Conservation (phyloP, 2,113 vertebrate genomes). For the Blennius ocellaris region DNA sequence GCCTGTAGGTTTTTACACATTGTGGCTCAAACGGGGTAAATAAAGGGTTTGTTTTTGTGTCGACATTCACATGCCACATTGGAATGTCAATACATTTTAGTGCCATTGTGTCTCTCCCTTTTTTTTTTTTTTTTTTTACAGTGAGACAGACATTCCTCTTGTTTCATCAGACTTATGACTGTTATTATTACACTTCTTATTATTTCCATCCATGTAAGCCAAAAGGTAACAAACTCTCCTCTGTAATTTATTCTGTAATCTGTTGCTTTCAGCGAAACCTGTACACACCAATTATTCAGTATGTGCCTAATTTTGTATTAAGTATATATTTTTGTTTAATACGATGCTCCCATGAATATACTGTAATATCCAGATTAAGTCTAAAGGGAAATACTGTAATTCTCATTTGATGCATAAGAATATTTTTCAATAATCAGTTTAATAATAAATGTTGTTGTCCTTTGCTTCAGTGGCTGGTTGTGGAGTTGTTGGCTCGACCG, state of each 20-base stretch:
- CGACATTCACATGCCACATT: not conserved
- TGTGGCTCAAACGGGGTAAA: not conserved
- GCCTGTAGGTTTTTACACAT: not conserved
- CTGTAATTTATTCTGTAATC: slow-evolving; percentile 51
- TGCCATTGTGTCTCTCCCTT: slow-evolving; percentile 48
- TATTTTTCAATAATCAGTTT: slow-evolving; percentile 52
- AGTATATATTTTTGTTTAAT: slow-evolving; percentile 74
- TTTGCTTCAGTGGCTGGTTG: slow-evolving; percentile 47
- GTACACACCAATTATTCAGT: slow-evolving; percentile 28
- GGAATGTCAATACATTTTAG: slow-evolving; percentile 18
- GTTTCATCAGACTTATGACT: not conserved
- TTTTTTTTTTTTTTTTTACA: not conserved
- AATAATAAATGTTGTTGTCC: slow-evolving; percentile 69
- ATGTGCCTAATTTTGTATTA: slow-evolving; percentile 82
- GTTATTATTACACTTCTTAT: not conserved
- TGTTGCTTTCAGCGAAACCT: slow-evolving; percentile 34
- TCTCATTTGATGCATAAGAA: slow-evolving; percentile 18
- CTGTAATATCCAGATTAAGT: slow-evolving; percentile 44
- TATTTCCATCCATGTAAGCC: slow-evolving; percentile 33
- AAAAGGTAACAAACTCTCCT: slow-evolving; percentile 35
- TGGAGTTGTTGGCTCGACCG: not conserved
- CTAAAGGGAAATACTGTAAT: slow-evolving; percentile 54
- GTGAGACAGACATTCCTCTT: not conserved
- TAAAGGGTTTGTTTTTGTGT: not conserved
- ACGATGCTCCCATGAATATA: slow-evolving; percentile 39